phyloP scores from a whole-genome alignment of 2,888 invertebrate genomes.

The Caenorhabditis sp. region DNA sequence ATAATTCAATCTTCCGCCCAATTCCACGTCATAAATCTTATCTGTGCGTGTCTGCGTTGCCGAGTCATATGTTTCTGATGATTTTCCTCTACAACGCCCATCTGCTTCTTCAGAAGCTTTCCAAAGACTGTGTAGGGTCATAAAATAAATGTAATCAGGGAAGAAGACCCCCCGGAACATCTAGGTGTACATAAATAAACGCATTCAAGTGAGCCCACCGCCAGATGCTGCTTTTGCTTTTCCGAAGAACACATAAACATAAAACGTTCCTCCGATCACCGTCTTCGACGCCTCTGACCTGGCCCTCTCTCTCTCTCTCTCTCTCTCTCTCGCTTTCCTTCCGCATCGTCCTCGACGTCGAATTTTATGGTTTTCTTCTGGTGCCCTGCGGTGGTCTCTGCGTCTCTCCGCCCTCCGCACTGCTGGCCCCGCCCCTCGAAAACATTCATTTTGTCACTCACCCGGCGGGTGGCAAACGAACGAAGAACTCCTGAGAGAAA shows the following conservation, averaged over 20 bases:
- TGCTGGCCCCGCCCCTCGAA: slow-evolving; percentile 27
- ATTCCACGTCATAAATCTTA: slow-evolving; percentile 57
- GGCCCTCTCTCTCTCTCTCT: slow-evolving; percentile 32
- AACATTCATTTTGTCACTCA: slow-evolving; percentile 18
- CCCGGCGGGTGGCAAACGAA: background rate
- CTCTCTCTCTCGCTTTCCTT: no score
- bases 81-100: slow-evolving; percentile 17
- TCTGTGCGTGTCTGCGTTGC: slow-evolving; percentile 21
- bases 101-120: slow-evolving; percentile 24
- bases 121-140: no score
- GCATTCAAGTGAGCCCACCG: slow-evolving; percentile 28
- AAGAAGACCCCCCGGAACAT: no score
- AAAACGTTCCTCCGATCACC: slow-evolving; percentile 30
- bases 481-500: background rate
- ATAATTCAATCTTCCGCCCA: slow-evolving; percentile 50
- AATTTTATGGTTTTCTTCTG: slow-evolving; percentile 3
- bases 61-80: slow-evolving; percentile 40
- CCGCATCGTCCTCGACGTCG: background rate
- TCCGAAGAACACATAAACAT: slow-evolving; percentile 52
- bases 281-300: slow-evolving; percentile 19
- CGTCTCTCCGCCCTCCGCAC: background rate
- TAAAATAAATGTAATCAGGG: no score
- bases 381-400: background rate
- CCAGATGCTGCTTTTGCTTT: slow-evolving; percentile 21
- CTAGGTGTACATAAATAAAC: slow-evolving; percentile 52